Base-by-base conservation (phyloP, 2,113 vertebrate species). In the Choloepus hoffmanni region DNA sequence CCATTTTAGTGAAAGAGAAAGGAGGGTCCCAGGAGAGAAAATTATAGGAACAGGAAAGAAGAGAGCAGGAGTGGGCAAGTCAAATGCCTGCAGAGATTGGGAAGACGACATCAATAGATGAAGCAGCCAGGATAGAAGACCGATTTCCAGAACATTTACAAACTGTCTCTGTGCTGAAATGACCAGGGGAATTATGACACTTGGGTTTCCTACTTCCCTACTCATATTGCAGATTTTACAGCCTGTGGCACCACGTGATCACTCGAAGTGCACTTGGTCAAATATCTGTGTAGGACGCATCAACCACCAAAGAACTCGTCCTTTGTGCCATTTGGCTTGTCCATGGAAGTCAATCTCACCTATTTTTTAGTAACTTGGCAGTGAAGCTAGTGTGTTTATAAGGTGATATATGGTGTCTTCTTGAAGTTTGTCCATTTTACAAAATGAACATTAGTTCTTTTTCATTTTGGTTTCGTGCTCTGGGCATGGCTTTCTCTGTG, bases 401-500 rank as follows among this genome's bases (percentile, higher is more conserved):
- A 36, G 15, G 58, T 55, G 33, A 77, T 86, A 48, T 30, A 53
- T 5, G 70, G 63, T 87, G 16, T 60, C 48, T 92, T 90, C 92
- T 89, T 45, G 68, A 94, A 83, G 73, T 86, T 93, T 90, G 43
- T 21, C 58, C 55, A 63, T 63, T 11, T 89, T 97, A 45, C 8
- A 43, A 65, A 95, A 78, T 76, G 58, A 84, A 65, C 19, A 26
- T 67, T 18, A 43, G 13, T 30, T 43, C 36, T n/a, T 58, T 70
- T 90, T 68, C 33, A 30, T 50, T 82, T 79, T 90, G 77, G 81
- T 63, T 90, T 90, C 28, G n/a, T 89, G 86, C 43, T 79, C 63
- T 83, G 28, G 43, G 55, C 33, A 65, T 60, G 28, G 1, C 58
- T 83, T 94, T 84, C 36, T 93, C 77, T 60, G 12, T 55, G 63